Evolutionary conservation across 1,140 invertebrate species (phyloP), one percentile per base, ranked within the genome.

Genomic region (Sinella curviseta): DNA sequence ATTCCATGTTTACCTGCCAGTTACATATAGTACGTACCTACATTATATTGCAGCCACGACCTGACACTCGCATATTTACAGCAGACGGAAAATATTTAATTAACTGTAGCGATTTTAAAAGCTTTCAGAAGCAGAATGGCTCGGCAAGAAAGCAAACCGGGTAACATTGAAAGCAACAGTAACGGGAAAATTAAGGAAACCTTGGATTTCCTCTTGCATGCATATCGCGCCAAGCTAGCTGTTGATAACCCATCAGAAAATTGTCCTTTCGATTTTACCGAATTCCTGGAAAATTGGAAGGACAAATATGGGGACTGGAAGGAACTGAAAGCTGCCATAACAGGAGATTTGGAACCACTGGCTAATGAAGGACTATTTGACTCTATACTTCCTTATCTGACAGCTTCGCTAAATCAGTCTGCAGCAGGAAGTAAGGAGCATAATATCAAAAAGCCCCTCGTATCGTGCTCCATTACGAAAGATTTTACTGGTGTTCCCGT

Each of bases 361-460:
- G 39, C 85, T n/a, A 54, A 83, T 4, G 79, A 85, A 81, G 84
- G 85, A 17, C 31, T 85, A 24, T 80, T 85, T 2, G 85, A 85
- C 77, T 84, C 85, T 1, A 80, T 85, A 54, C 55, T 85, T 33
- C 84, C 85, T 0, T 84, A 85, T 73, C 77, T 85, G 77, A 55
- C 39, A 16, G 34, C 30, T 33, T 79, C 67, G 20, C 54, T 80
- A 26, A 74, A 34, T 24, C 34, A 55, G 20, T 4, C 88, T 94
- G n/a, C n/a, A 85, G 16, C 87, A 86, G 77, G 84, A 82, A 24
- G 78, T 81, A 57, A 81, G 76, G 57, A 55, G 24, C 36, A 60
- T 2, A 54, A 70, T 39, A 83, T 79, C 28, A 78, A 74, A 48
- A 67, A 82, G 54, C 85, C 86, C 70, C 80, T 67, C 54, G 82